Evolutionary conservation across 2,797 vertebrate species (phyloP).

Genomic region (Sarcophilus harrisii): DNA sequence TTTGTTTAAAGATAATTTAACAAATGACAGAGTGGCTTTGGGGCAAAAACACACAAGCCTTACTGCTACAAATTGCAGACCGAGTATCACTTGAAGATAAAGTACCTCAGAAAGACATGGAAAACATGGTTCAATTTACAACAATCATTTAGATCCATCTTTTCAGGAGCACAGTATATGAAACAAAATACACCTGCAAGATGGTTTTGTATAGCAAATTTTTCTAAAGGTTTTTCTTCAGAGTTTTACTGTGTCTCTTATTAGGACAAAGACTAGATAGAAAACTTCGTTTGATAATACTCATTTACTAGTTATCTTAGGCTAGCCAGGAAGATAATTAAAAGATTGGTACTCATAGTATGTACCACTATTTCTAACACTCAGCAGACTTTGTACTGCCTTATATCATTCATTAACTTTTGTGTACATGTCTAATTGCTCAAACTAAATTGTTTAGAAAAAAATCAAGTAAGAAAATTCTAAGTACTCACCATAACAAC

Average conservation of each 20-base stretch:
- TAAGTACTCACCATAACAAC: slow-evolving; percentile 8
- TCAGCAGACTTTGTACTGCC: not conserved
- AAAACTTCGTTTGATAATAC: slow-evolving; percentile 25
- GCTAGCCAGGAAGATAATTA: not conserved
- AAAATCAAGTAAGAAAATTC: slow-evolving; percentile 7
- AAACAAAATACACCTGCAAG: slow-evolving; percentile 33
- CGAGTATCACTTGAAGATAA: slow-evolving; percentile 19
- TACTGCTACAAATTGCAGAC: slow-evolving; percentile 10
- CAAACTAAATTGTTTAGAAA: not conserved
- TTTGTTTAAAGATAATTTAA: slow-evolving; percentile 12
- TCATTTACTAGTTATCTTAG: slow-evolving; percentile 16
- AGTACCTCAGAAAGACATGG: slow-evolving; percentile 46
- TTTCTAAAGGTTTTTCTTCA: slow-evolving; percentile 20
- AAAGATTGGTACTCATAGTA: not conserved
- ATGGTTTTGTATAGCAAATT: not conserved
- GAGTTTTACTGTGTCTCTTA: slow-evolving; percentile 38
- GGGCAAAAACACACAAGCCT: slow-evolving; percentile 43
- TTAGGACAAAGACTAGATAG: not conserved
- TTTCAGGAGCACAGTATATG: slow-evolving; percentile 42
- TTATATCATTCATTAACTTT: not conserved
- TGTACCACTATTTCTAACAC: not conserved
- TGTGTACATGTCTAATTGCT: not conserved
- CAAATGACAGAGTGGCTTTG: slow-evolving; percentile 15
- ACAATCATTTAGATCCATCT: slow-evolving; percentile 45
- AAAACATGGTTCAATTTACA: slow-evolving; percentile 18